These are phyloP conservation scores for Podilymbus podiceps DNA, from an alignment of 2,113 vertebrate genomes.

Conservation along the genomic window DNA sequence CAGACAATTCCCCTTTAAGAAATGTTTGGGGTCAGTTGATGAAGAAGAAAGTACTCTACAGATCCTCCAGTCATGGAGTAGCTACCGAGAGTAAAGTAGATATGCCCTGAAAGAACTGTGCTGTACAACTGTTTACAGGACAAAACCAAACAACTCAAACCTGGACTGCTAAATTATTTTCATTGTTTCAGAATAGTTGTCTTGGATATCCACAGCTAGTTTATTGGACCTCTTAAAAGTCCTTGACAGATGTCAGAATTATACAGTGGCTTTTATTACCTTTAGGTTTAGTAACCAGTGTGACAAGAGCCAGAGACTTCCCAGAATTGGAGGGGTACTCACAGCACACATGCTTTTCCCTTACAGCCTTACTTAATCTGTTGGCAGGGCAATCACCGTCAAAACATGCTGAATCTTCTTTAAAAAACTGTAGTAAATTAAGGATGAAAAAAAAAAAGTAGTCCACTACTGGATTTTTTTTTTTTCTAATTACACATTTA, in stretches of 20 bases:
- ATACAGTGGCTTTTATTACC: not conserved
- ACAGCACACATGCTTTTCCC: not conserved
- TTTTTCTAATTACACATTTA: not conserved
- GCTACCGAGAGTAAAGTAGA: rapidly evolving
- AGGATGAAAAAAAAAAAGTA: not conserved
- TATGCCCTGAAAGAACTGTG: not conserved
- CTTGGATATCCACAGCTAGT: not conserved
- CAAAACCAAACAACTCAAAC: not conserved
- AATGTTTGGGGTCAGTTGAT: not conserved
- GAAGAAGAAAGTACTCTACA: not conserved
- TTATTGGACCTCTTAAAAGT: not conserved
- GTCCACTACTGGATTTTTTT: not conserved
- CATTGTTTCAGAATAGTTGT: not conserved
- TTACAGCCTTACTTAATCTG: not conserved
- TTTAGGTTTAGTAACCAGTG: not conserved
- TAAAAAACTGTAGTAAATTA: not conserved
- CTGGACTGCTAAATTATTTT: not conserved
- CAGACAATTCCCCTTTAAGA: not conserved
- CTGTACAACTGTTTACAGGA: not conserved
- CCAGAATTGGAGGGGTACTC: not conserved
- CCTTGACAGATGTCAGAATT: not conserved
- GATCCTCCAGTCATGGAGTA: not conserved
- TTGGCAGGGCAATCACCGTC: not conserved
- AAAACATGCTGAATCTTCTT: not conserved
- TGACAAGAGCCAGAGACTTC: not conserved